Percentiles rank a stretch among this genome's conserved stretches.
Evolutionary conservation across 2,888 invertebrate genomes (phyloP).

Genomic region (Chymomyza fuscimana): DNA sequence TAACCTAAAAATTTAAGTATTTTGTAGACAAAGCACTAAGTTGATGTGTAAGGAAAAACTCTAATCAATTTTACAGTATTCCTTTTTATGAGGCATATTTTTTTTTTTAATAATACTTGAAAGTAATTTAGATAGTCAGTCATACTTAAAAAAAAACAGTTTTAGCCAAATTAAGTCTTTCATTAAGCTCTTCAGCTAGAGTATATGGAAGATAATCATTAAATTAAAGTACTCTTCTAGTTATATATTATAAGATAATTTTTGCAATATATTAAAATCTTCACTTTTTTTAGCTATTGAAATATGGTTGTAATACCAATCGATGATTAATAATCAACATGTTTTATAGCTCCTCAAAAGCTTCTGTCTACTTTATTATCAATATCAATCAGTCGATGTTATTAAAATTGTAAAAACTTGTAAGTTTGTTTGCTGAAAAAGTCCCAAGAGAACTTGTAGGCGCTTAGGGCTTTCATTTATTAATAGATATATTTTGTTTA

Average conservation of each 20-base stretch:
- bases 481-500: conserved; percentile 60
- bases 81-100: too few relatives aligned
- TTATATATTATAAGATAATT: neutral
- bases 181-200: neutral
- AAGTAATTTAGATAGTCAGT: neutral
- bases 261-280: neutral
- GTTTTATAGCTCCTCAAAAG: neutral
- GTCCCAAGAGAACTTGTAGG: conserved; percentile 36
- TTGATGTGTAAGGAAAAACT: too few relatives aligned
- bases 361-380: neutral
- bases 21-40: too few relatives aligned
- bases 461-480: conserved; percentile 42
- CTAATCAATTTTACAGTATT: too few relatives aligned
- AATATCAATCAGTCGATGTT: neutral
- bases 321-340: neutral
- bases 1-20: too few relatives aligned
- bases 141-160: too few relatives aligned
- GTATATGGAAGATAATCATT: neutral
- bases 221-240: neutral
- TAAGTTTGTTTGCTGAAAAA: conserved; percentile 8
- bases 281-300: too few relatives aligned
- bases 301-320: neutral
- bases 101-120: neutral
- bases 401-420: neutral
- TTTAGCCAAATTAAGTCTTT: neutral